Evolutionary conservation across 1,140 invertebrate genomes (phyloP).

Genomic region (Drosophila athabasca): DNA sequence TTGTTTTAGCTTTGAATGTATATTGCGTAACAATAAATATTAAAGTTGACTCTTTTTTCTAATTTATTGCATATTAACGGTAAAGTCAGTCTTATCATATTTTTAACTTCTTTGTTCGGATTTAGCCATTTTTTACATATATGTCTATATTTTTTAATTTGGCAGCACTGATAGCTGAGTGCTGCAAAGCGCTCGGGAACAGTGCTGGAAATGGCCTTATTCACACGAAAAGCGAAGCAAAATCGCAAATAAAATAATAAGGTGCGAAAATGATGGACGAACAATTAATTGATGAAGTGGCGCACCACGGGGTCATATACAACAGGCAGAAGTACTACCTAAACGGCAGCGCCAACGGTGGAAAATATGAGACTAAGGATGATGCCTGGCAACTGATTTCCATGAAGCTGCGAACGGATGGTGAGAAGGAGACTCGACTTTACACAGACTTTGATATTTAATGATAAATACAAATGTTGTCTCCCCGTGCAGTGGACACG

Average conservation of each 20-base stretch:
- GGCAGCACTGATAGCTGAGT: background rate
- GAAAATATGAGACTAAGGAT: slow-evolving; percentile 83
- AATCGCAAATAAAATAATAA: slow-evolving; percentile 27
- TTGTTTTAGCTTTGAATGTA: too few species aligned
- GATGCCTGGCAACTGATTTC: slow-evolving; percentile 80
- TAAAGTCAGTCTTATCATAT: too few species aligned
- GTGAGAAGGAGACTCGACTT: slow-evolving; percentile 48
- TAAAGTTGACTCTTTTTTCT: too few species aligned
- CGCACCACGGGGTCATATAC: slow-evolving; percentile 79
- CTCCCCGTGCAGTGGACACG: slow-evolving; percentile 66
- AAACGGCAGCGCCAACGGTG: slow-evolving; percentile 66
- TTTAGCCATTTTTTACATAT: too few species aligned
- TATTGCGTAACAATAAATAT: too few species aligned
- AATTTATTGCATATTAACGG: too few species aligned
- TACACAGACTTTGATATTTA: slow-evolving; percentile 4
- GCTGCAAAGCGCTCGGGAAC: too few species aligned
- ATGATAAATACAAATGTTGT: slow-evolving; percentile 15
- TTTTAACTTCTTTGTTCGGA: too few species aligned
- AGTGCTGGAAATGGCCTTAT: slow-evolving; percentile 25
- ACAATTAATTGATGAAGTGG: slow-evolving; percentile 81
- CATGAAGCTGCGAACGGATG: slow-evolving; percentile 74
- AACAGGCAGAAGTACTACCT: slow-evolving; percentile 83
- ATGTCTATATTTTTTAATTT: too few species aligned
- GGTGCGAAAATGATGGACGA: slow-evolving; percentile 79
- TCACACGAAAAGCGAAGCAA: slow-evolving; percentile 11